phyloP scores from a whole-genome alignment of 2,113 vertebrate genomes.

The Prinia subflava region DNA sequence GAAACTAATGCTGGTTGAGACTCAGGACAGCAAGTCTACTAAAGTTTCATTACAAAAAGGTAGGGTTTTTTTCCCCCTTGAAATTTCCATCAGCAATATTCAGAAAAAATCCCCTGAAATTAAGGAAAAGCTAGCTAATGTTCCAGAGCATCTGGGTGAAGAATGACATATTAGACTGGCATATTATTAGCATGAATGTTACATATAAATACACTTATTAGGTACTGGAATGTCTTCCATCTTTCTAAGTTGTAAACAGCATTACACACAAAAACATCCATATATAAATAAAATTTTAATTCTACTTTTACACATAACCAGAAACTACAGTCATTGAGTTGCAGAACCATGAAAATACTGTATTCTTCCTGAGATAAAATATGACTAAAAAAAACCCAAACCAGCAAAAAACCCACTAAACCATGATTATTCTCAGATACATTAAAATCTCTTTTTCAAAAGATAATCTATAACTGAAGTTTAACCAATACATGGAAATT shows the following conservation, averaged over 20 bases:
- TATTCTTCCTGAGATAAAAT: neutral
- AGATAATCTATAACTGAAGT: neutral
- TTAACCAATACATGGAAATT: neutral
- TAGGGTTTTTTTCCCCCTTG: neutral
- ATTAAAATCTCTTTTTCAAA: neutral
- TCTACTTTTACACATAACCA: neutral
- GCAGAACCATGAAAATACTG: neutral
- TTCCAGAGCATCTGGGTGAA: neutral
- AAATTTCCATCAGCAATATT: neutral
- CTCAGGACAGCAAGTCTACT: neutral
- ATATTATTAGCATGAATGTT: neutral
- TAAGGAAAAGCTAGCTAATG: neutral
- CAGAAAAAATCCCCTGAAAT: neutral
- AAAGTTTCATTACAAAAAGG: neutral
- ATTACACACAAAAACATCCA: neutral
- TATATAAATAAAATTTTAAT: neutral
- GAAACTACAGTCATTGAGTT: neutral
- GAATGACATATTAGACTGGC: neutral
- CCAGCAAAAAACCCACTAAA: neutral
- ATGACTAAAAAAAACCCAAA: neutral
- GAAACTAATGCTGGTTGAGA: neutral
- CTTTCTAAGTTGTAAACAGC: neutral
- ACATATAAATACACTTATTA: neutral
- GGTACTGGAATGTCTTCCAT: neutral
- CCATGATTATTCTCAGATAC: neutral